Evolutionary conservation across 2,888 invertebrate species (phyloP).

Genomic region (Merodon equestris): DNA sequence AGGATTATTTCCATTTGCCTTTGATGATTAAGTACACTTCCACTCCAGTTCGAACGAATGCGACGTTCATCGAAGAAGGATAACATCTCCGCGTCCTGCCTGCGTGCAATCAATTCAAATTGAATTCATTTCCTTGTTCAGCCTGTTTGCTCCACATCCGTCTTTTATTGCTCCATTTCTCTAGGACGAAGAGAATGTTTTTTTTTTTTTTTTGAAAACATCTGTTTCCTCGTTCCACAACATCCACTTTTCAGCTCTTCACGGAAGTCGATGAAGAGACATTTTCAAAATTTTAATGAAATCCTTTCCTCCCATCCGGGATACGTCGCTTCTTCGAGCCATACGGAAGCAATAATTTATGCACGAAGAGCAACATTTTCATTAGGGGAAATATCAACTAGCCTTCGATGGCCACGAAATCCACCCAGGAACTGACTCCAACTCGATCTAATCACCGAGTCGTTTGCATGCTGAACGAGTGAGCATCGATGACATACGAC

Average conservation of each 20-base stretch:
- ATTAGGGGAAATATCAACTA: conserved; percentile 58
- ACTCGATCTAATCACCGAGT: conserved; percentile 40
- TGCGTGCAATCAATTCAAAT: conserved; percentile 56
- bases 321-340: too few species aligned
- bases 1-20: conserved; percentile 26
- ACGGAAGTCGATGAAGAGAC: conserved; percentile 1
- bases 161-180: conserved; percentile 60
- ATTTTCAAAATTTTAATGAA: conserved; percentile 61
- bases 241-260: too few species aligned
- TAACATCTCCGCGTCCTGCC: background rate
- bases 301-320: conserved; percentile 28
- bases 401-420: conserved; percentile 47
- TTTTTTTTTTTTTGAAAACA: too few species aligned
- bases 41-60: conserved; percentile 50
- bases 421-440: conserved; percentile 41
- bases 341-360: conserved; percentile 64
- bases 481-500: conserved; percentile 62
- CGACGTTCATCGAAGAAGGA: conserved; percentile 20
- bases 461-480: conserved; percentile 61
- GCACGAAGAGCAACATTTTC: conserved; percentile 55
- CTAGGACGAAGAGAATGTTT: conserved; percentile 24
- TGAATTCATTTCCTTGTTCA: conserved; percentile 63
- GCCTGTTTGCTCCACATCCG: conserved; percentile 51
- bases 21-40: conserved; percentile 61
- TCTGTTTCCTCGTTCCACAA: conserved; percentile 38